Evolutionary conservation across 2,888 invertebrate species (phyloP).

Genomic region (Yponomeuta sedellus): DNA sequence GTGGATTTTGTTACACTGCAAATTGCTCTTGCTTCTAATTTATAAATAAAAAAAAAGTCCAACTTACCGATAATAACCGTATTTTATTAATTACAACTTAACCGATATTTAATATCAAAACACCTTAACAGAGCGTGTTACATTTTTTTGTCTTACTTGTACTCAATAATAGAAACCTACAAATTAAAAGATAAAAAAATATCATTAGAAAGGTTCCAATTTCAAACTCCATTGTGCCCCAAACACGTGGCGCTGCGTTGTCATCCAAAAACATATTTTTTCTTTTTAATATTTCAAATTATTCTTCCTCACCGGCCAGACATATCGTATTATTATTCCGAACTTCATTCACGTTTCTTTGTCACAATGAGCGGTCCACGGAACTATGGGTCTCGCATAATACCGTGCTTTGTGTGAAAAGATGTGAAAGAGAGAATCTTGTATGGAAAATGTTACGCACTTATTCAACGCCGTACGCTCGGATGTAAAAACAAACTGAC

Average conservation of each 20-base stretch:
- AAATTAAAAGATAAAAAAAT: slow-evolving; percentile 27
- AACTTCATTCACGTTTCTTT: slow-evolving; percentile 66
- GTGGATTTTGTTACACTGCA: no score
- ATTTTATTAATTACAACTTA: no score
- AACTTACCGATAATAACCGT: no score
- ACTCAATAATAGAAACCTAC: neutral
- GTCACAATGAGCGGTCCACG: slow-evolving; percentile 55
- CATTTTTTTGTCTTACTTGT: no score
- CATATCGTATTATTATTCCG: slow-evolving; percentile 67
- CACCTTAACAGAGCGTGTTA: no score
- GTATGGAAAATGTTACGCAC: slow-evolving; percentile 66
- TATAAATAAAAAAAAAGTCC: no score
- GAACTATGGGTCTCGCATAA: slow-evolving; percentile 63
- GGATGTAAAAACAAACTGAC: slow-evolving; percentile 75
- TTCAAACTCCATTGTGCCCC: slow-evolving; percentile 50
- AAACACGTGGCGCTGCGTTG: slow-evolving; percentile 68
- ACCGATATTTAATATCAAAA: no score
- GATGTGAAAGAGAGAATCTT: slow-evolving; percentile 58
- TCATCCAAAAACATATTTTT: slow-evolving; percentile 44
- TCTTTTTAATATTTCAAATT: slow-evolving; percentile 47
- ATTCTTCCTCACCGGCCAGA: slow-evolving; percentile 54
- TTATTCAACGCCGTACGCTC: slow-evolving; percentile 66
- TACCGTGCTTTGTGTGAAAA: slow-evolving; percentile 63
- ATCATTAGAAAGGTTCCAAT: slow-evolving; percentile 32
- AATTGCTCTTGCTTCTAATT: no score